These are phyloP conservation scores for Mareca penelope DNA, from an alignment of 2,797 vertebrate species.

Conservation along the genomic window DNA sequence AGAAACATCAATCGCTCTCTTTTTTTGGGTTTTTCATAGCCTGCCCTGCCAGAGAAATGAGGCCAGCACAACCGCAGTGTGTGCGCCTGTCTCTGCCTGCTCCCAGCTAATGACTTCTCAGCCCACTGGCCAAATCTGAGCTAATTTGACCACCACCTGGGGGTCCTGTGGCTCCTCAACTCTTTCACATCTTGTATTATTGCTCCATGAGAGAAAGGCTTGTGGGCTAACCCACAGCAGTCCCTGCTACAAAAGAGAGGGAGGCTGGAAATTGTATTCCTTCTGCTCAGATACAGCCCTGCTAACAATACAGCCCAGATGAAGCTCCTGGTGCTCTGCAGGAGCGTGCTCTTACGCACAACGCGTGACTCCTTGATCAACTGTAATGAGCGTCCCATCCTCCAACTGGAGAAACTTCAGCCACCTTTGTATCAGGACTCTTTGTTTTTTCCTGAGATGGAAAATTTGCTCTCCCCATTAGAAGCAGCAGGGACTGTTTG, in stretches of 20 bases:
- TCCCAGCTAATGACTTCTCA: constrained; percentile 19
- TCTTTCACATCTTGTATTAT: not conserved
- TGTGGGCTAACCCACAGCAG: not conserved
- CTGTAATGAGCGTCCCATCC: not conserved
- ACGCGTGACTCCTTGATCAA: not conserved
- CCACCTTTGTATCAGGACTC: not conserved
- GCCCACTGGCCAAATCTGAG: not conserved
- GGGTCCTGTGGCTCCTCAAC: not conserved
- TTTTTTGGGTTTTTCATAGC: not conserved
- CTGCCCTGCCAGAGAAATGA: constrained; percentile 31
- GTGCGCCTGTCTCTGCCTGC: not conserved
- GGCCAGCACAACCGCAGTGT: not conserved
- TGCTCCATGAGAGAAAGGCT: not conserved
- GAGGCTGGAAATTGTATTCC: not conserved
- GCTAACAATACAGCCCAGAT: not conserved
- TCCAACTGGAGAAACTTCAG: not conserved
- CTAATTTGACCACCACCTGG: not conserved
- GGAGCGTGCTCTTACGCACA: not conserved
- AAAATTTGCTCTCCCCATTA: not conserved
- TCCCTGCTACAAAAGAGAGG: not conserved
- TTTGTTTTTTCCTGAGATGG: not conserved
- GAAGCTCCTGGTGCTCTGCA: not conserved
- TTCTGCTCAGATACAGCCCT: not conserved
- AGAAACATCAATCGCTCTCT: not conserved
- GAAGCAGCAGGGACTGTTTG: not conserved